Evolutionary conservation across 2,888 invertebrate genomes (phyloP).

Genomic region (Zygaena filipendulae): DNA sequence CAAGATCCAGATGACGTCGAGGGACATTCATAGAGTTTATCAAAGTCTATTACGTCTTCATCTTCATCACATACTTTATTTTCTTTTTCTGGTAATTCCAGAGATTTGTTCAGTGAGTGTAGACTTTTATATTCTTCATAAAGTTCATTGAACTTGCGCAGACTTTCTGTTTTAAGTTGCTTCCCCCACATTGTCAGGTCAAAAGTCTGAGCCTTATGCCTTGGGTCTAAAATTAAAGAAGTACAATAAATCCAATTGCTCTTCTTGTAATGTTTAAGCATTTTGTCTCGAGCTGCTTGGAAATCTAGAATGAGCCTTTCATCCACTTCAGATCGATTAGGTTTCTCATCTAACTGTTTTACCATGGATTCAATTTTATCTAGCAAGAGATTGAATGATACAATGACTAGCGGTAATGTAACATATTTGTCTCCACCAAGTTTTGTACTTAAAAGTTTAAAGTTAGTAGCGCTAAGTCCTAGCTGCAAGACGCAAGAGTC

Average conservation of each 20-base stretch:
- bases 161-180: slow-evolving; percentile 17
- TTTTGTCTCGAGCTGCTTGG: slow-evolving; percentile 21
- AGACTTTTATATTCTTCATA: slow-evolving; percentile 15
- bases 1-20: no score
- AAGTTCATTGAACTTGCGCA: slow-evolving; percentile 15
- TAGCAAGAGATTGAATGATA: slow-evolving; percentile 20
- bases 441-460: slow-evolving; percentile 20
- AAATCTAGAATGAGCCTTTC: slow-evolving; percentile 20
- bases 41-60: no score
- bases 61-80: no score
- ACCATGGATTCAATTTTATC: slow-evolving; percentile 20
- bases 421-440: slow-evolving; percentile 21
- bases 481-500: no score
- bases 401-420: slow-evolving; percentile 19
- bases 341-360: slow-evolving; percentile 20
- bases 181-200: slow-evolving; percentile 18
- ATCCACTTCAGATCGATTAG: slow-evolving; percentile 20
- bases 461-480: no score
- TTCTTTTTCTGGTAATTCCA: no score
- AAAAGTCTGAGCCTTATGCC: slow-evolving; percentile 21
- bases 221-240: slow-evolving; percentile 21
- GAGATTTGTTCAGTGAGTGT: slow-evolving; percentile 16
- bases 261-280: slow-evolving; percentile 20
- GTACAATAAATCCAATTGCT: slow-evolving; percentile 20
- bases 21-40: no score